These are phyloP conservation scores for Lochmaea capreae DNA, from an alignment of 2,888 invertebrate genomes.

Conservation along the genomic window DNA sequence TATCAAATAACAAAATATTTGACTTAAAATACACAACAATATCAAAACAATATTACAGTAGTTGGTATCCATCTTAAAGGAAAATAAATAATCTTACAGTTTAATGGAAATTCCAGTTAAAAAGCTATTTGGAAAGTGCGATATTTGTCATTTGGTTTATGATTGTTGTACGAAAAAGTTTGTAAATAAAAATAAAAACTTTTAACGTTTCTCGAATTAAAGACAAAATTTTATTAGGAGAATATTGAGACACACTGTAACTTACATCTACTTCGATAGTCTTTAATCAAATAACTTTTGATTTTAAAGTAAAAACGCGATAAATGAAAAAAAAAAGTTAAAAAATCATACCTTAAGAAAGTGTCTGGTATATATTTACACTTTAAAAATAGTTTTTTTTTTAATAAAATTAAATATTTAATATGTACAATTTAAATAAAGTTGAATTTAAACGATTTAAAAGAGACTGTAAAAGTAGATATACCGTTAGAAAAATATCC, in stretches of 20 bases:
- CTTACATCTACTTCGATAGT: constrained; percentile 4
- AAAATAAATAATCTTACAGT: constrained; percentile 7
- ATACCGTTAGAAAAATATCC: background rate
- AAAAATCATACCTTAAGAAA: background rate
- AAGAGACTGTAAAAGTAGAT: background rate
- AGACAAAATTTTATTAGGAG: too few relatives aligned
- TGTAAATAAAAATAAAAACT: background rate
- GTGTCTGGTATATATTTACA: background rate
- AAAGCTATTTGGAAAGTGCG: background rate
- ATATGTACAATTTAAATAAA: background rate
- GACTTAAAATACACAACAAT: constrained; percentile 1
- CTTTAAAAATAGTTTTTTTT: background rate
- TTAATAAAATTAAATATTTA: background rate
- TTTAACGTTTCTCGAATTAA: too few relatives aligned
- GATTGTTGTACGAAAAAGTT: background rate
- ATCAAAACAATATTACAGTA: background rate
- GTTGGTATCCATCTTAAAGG: background rate
- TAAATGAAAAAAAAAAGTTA: background rate
- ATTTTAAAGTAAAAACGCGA: background rate
- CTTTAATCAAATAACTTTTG: background rate
- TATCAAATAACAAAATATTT: background rate
- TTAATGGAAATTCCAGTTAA: constrained; percentile 3
- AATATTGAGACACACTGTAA: background rate
- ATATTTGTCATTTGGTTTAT: constrained; percentile 1
- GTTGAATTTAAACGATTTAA: background rate